Evolutionary conservation across 37 sponge, comb jelly and placozoan species (phyloP), one percentile per base, ranked within the genome.

Genomic region (Diacarnus erythraeanus): DNA sequence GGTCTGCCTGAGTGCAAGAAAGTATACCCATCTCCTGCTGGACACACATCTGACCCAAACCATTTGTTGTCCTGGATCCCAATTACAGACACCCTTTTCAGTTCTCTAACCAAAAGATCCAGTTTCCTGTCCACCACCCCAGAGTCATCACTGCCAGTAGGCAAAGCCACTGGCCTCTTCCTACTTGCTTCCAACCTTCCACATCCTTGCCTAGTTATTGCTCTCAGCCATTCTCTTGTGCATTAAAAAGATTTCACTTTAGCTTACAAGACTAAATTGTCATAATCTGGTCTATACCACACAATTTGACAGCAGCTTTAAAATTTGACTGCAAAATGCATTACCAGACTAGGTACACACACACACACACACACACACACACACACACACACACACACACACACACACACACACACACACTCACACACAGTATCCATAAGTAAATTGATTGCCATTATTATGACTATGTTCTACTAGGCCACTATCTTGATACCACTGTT

Each of bases 11-110:
- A 84, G 38, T 83, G 83, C 21, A 83, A 41, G 23, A 83, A 63
- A 8, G 75, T 74, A 43, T n/a, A 79, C 5, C 82, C 82, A 39
- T 61, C 73, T 3, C 37, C 73, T n/a, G n/a, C n/a, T 17, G 80
- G 71, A 57, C 64, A 81, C 15, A 81, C 82, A 72, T 71, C 73
- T 39, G 1, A 22, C 47, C 82, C 82, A 81, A 81, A 81, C 74
- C 82, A 81, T 43, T 59, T 81, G 38, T 41, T 81, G 64, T 81
- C 82, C 40, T 72, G 73, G 4, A 81, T 72, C 43, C 74, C 82
- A 40, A 74, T 64, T 60, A 81, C 73, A 41, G 73, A 72, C 81
- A 74, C 51, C 30, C 74, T 72, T 29, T 9, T 72, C 3, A 85
- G 51, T 40, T 77, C 86, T 23, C 59, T 41, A 2, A 85, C 79